Base-by-base conservation (phyloP, 1,140 invertebrate species). In the Cydia fagiglandana region DNA sequence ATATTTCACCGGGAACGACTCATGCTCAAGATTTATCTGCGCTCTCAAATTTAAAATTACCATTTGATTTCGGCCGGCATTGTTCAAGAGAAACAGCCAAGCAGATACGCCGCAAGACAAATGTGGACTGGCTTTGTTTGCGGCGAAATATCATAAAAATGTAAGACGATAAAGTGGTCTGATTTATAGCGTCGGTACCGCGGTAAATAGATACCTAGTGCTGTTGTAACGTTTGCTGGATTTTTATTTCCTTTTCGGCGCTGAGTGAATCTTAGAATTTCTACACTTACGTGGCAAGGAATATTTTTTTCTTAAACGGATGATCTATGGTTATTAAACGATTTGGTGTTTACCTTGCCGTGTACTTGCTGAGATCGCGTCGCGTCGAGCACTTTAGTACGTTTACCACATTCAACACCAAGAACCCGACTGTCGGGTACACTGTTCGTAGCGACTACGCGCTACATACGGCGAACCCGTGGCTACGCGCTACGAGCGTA, bases 121-220 rank as follows among this genome's bases (percentile, higher is more conserved):
- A 84, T 84, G 83, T 80, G 80, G 73, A 79, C 76, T 79, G 79
- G 78, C 83, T 83, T 84, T 84, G 83, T 84, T 84, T 84, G 83
- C 80, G 82, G 83, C 81, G 80, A 84, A 84, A 82, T 83, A 84
- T 84, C 81, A 84, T 84, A 83, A 84, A 84, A 84, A 84, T 84
- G 80, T 83, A 84, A 83, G 83, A 82, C 82, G 83, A 85, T 85
- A 85, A 85, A 85, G 83, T 85, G 83, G 74, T 75, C 78, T 83
- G 83, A 85, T 85, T 85, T 85, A 85, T 85, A 76, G 66, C 61
- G 64, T 30, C 74, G 74, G 15, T 47, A 66, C 68, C 45, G 75
- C 17, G 53, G 47, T 73, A 66, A 66, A 66, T 66, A 66, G 64
- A 66, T 66, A 66, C 64, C 64, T 66, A 66, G 64, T 64, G 64